Evolutionary conservation across 2,797 vertebrate species (phyloP).

Genomic region (Tiaroga cobitis): DNA sequence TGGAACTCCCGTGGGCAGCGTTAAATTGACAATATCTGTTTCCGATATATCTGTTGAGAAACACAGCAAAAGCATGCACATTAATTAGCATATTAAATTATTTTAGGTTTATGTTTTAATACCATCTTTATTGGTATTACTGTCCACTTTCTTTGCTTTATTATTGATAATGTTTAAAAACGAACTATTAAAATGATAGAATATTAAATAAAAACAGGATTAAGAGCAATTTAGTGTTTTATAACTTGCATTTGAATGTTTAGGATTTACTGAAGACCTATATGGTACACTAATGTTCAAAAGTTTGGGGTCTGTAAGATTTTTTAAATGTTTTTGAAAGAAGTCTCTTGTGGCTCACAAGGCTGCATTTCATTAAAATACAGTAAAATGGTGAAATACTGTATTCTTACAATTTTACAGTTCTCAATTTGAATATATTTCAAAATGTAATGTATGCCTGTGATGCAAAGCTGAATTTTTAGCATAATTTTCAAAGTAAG

Average conservation of each 20-base stretch:
- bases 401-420: too few species aligned
- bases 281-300: background rate
- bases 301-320: too few species aligned
- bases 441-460: too few species aligned
- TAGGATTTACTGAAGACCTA: background rate
- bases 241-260: background rate
- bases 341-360: background rate
- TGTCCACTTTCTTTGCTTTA: background rate
- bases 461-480: too few species aligned
- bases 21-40: constrained; percentile 86
- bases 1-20: constrained; percentile 93
- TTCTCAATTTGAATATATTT: too few species aligned
- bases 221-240: background rate
- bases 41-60: constrained; percentile 87
- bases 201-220: background rate
- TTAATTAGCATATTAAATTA: background rate
- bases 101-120: background rate
- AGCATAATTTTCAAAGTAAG: background rate
- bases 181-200: background rate
- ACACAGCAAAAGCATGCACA: background rate
- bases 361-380: too few species aligned
- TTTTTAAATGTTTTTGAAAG: background rate
- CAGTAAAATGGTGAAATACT: too few species aligned
- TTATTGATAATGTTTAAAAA: background rate
- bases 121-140: background rate